These are phyloP conservation scores for Rhaphigaster nebulosa DNA, from an alignment of 2,888 invertebrate species.

Conservation along the genomic window DNA sequence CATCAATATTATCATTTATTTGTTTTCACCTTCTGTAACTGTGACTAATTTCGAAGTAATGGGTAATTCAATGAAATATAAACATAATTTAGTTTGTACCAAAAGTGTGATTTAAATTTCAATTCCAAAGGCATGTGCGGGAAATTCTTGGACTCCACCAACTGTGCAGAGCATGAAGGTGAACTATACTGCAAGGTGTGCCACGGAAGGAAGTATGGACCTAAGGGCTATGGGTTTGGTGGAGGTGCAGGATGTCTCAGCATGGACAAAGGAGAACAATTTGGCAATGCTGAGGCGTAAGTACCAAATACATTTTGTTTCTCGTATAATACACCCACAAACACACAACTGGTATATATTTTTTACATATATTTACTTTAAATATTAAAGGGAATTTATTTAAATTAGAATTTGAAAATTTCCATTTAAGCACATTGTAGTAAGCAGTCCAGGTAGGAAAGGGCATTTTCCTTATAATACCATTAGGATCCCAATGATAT, in stretches of 20 bases:
- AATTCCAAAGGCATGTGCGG: constrained; percentile 87
- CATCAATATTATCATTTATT: not conserved
- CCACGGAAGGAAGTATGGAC: constrained; percentile 98
- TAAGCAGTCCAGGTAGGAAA: constrained; percentile 51
- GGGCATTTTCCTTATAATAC: constrained; percentile 62
- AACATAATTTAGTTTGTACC: not conserved
- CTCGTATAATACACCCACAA: constrained; percentile 62
- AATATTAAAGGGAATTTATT: constrained; percentile 59
- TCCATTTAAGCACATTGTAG: constrained; percentile 58
- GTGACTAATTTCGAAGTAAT: not conserved
- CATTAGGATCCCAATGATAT: constrained; percentile 37
- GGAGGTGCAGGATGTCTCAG: constrained; percentile 97
- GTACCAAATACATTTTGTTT: constrained; percentile 70
- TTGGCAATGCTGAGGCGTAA: constrained; percentile 82
- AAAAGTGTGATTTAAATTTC: not conserved
- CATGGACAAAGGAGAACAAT: constrained; percentile 94
- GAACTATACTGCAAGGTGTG: constrained; percentile 97
- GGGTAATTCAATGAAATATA: not conserved
- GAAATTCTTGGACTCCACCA: constrained; percentile 98
- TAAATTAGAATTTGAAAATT: constrained; percentile 68
- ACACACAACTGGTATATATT: constrained; percentile 65
- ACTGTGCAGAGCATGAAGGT: constrained; percentile 96
- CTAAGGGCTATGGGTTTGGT: constrained; percentile 98
- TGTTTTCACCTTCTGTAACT: not conserved
- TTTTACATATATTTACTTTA: constrained; percentile 66